These are phyloP conservation scores for Otus sunia DNA, from an alignment of 2,113 vertebrate genomes.

Conservation along the genomic window DNA sequence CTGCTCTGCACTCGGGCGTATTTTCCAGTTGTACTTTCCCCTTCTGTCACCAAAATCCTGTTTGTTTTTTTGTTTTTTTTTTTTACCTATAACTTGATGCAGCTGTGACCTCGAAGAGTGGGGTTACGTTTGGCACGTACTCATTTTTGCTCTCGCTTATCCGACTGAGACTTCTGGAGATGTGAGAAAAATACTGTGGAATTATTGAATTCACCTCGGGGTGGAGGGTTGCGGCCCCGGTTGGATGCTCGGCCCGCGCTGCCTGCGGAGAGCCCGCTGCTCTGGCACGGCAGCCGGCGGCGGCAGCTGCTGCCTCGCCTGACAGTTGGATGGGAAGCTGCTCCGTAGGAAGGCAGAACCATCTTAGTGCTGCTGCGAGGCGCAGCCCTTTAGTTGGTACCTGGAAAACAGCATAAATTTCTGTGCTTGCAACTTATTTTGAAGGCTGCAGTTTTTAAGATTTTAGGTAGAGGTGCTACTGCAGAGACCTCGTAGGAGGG, in stretches of 20 bases:
- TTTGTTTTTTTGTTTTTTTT: too few relatives aligned
- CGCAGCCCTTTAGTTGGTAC: accelerated
- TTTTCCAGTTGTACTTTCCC: neutral
- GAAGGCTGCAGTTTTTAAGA: neutral
- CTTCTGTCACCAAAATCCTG: neutral
- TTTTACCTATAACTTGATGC: neutral
- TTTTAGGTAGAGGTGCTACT: neutral
- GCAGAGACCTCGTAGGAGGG: accelerated
- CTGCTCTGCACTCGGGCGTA: accelerated
- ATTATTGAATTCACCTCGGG: neutral
- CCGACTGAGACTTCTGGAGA: neutral
- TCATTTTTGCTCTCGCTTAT: neutral
- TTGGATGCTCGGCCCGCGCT: neutral
- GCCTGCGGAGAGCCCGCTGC: too few relatives aligned
- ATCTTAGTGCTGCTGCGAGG: neutral
- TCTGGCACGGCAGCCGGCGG: neutral
- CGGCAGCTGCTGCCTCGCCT: neutral
- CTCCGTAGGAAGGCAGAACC: neutral
- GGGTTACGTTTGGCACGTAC: neutral
- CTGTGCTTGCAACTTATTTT: neutral
- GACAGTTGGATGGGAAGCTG: neutral
- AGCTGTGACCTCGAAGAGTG: neutral
- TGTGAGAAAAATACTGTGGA: neutral
- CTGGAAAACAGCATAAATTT: neutral
- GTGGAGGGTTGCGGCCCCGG: neutral